Evolutionary conservation across 2,797 vertebrate species (phyloP).

Genomic region (Tachyglossus aculeatus): DNA sequence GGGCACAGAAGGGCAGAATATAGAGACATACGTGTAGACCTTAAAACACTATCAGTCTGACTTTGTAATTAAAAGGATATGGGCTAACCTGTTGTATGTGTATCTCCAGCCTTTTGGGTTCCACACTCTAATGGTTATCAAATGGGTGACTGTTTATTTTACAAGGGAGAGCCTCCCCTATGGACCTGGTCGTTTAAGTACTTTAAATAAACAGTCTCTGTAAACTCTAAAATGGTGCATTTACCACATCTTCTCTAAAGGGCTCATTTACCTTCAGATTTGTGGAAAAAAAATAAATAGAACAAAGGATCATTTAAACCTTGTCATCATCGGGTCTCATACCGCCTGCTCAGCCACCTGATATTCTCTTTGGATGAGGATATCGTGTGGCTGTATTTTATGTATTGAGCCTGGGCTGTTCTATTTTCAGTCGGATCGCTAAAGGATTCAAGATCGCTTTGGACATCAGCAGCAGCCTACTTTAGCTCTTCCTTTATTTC

Average conservation of each 20-base stretch:
- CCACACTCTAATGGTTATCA: slow-evolving; percentile 47
- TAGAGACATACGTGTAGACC: not conserved
- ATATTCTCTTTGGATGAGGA: slow-evolving; percentile 56
- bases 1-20: not conserved
- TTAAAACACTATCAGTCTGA: slow-evolving; percentile 10
- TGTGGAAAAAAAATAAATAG: slow-evolving; percentile 58
- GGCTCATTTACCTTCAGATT: slow-evolving; percentile 52
- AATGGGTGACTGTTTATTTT: slow-evolving; percentile 70
- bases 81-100: slow-evolving; percentile 33
- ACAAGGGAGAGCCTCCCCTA: slow-evolving; percentile 43
- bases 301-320: slow-evolving; percentile 69
- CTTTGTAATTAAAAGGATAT: slow-evolving; percentile 18
- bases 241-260: slow-evolving; percentile 62
- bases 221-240: slow-evolving; percentile 67
- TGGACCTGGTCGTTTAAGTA: slow-evolving; percentile 52
- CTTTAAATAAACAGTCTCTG: slow-evolving; percentile 72
- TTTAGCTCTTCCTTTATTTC: not conserved
- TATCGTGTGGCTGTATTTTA: slow-evolving; percentile 30
- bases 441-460: slow-evolving; percentile 27
- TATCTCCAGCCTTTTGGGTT: slow-evolving; percentile 30
- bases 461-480: not conserved
- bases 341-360: slow-evolving; percentile 50
- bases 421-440: slow-evolving; percentile 41
- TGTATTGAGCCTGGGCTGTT: slow-evolving; percentile 26
- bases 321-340: slow-evolving; percentile 45